phyloP scores from a whole-genome alignment of 2,113 vertebrate genomes.

The Platycercus adscitus region DNA sequence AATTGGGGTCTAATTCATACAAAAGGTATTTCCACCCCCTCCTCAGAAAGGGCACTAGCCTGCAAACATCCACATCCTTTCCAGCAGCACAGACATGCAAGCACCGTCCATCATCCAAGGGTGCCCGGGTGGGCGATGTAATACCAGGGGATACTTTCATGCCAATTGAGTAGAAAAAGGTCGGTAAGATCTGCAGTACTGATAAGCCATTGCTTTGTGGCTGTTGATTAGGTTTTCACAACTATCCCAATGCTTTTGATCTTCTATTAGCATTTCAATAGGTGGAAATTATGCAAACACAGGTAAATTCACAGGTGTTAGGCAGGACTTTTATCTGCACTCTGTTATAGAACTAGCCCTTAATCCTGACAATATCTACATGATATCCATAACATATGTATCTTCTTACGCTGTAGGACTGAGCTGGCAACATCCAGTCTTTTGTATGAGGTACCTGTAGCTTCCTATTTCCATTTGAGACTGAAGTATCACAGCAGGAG shows the following conservation, averaged over 20 bases:
- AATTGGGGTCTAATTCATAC: neutral
- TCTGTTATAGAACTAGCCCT: neutral
- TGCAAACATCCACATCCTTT: neutral
- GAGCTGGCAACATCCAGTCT: neutral
- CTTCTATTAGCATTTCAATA: neutral
- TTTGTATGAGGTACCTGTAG: neutral
- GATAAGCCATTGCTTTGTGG: neutral
- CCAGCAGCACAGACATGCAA: neutral
- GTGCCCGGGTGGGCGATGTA: neutral
- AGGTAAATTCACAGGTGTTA: neutral
- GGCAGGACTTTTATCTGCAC: neutral
- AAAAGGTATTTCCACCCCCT: neutral
- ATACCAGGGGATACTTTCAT: neutral
- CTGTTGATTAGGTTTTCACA: neutral
- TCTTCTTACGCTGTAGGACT: neutral
- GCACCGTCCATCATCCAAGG: neutral
- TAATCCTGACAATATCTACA: neutral
- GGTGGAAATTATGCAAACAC: neutral
- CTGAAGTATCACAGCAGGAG: neutral
- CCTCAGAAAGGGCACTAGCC: neutral
- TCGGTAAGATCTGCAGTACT: neutral
- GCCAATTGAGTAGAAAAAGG: neutral
- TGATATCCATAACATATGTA: accelerated
- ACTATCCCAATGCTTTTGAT: neutral
- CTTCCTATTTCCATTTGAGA: neutral